Evolutionary conservation across 2,113 vertebrate species (phyloP), one percentile per base, ranked within the genome.

Genomic region (Spilogale gracilis): DNA sequence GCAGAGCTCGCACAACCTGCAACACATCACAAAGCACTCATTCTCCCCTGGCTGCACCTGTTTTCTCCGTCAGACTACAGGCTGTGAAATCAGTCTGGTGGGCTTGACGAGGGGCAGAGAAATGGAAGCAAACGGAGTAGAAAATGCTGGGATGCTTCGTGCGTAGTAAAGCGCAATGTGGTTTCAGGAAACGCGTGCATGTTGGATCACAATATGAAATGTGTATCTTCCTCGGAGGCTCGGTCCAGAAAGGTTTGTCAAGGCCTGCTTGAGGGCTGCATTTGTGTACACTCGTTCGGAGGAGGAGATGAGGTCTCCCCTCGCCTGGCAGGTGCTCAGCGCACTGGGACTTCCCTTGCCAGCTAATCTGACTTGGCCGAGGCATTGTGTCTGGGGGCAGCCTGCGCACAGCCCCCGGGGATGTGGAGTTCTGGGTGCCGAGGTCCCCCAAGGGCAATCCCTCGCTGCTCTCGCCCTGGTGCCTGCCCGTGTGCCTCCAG

Each of bases 261-360:
- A 71, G 12, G 2, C 5, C 25, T 63, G n/a, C 30, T 21, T 16
- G 5, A 27, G 27, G 17, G 18, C 9, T 6, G 25, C 27, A 0
- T 16, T 21, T n/a, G 58, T 48, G 21, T 12, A 25, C 52, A 20
- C 23, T 23, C n/a, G 52, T 48, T 17, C 27, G 30, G n/a, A 76
- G 12, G n/a, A 43, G 32, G 18, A 48, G 38, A 10, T 8, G 11
- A 48, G 30, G 5, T 16, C 78, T 48, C 17, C 23, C 12, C 27
- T 81, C 21, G 30, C 6, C 5, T 1, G 5, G 50, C 3, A 0
- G 8, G 27, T 25, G 2, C 45, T 32, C 23, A 50, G 14, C 38
- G 9, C 3, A 0, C 9, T 0, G 0, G 45, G 21, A 20, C 21
- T 9, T 80, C 80, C 38, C 43, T 76, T 45, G 14, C 3, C 4